These are phyloP conservation scores for Prunella strophiata DNA, from an alignment of 2,797 vertebrate genomes.

Conservation along the genomic window DNA sequence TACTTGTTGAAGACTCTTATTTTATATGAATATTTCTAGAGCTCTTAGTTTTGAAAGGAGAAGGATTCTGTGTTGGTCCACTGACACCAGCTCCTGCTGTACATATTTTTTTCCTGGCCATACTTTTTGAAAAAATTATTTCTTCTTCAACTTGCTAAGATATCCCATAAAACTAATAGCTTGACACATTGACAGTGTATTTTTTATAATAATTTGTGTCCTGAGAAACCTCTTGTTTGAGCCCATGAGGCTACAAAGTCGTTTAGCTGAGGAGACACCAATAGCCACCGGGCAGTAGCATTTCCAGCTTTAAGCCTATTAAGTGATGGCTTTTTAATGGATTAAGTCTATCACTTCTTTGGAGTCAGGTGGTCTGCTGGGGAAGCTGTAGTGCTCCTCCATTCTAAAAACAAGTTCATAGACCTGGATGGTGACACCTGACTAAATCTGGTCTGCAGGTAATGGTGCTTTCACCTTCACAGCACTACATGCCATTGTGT, in stretches of 20 bases:
- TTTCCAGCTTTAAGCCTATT: neutral
- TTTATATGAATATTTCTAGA: neutral
- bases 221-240: neutral
- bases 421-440: neutral
- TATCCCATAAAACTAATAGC: neutral
- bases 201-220: neutral
- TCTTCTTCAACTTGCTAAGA: slow-evolving; percentile 1
- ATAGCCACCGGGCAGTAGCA: neutral
- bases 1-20: neutral
- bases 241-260: neutral
- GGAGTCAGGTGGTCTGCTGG: neutral
- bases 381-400: neutral
- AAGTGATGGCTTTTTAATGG: neutral
- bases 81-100: neutral
- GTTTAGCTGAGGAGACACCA: neutral
- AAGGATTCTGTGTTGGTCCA: neutral
- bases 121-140: neutral
- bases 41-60: neutral
- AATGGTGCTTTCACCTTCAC: neutral
- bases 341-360: neutral
- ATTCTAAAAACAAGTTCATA: neutral
- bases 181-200: neutral
- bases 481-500: rapidly evolving
- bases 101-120: neutral
- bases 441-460: neutral